phyloP scores from a whole-genome alignment of 2,113 vertebrate species.

The Psephotus haematonotus region DNA sequence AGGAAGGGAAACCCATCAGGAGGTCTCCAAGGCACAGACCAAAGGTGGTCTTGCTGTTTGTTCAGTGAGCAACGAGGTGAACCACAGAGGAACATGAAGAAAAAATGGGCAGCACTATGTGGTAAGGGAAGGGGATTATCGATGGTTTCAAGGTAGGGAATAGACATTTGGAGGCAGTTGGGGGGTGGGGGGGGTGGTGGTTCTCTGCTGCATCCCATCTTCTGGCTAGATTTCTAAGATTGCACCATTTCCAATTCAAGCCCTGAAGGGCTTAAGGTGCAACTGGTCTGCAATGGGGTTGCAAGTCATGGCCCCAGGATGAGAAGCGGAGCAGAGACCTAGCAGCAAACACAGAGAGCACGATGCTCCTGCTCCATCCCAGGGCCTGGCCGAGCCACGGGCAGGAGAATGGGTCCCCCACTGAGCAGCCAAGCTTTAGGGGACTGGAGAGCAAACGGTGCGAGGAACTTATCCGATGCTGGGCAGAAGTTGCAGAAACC shows the following conservation, averaged over 20 bases:
- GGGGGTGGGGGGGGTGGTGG: background rate
- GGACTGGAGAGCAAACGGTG: background rate
- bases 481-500: conserved; percentile 1
- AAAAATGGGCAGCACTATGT: background rate
- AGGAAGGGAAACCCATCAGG: background rate
- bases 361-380: background rate
- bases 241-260: conserved; percentile 51
- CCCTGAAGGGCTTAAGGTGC: conserved; percentile 56
- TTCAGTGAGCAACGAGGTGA: background rate
- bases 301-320: background rate
- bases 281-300: conserved; percentile 50
- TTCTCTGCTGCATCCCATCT: conserved; percentile 31
- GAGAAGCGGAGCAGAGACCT: conserved; percentile 49
- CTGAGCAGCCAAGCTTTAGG: background rate
- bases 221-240: conserved; percentile 33
- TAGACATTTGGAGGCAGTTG: background rate
- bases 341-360: conserved; percentile 55
- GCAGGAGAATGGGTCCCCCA: background rate
- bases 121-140: background rate
- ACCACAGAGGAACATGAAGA: background rate
- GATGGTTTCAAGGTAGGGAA: background rate
- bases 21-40: background rate
- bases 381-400: background rate
- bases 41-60: conserved; percentile 6
- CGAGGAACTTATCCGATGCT: background rate